phyloP scores from a whole-genome alignment of 2,888 invertebrate genomes.

The Coelopa pilipes region DNA sequence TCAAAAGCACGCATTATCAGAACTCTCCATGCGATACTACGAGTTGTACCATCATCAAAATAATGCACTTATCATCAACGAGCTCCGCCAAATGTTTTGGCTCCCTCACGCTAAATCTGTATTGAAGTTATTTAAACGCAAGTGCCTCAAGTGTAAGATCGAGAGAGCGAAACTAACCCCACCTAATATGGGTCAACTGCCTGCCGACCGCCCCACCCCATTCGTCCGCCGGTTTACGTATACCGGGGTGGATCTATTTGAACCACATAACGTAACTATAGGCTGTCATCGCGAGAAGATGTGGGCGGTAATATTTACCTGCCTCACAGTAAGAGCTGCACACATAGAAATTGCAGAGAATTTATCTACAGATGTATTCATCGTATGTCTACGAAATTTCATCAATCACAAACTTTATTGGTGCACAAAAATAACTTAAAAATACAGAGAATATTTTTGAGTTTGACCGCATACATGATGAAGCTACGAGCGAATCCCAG shows the following conservation, averaged over 20 bases:
- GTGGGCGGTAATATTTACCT: slow-evolving; percentile 39
- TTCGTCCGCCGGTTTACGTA: slow-evolving; percentile 40
- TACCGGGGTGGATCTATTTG: slow-evolving; percentile 36
- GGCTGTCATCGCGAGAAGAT: slow-evolving; percentile 42
- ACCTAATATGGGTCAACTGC: slow-evolving; percentile 41
- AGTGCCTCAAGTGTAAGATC: slow-evolving; percentile 24
- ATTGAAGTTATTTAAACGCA: slow-evolving; percentile 25
- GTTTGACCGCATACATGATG: slow-evolving; percentile 6
- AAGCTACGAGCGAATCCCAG: slow-evolving; percentile 37
- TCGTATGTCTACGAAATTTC: slow-evolving; percentile 37
- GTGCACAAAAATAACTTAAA: slow-evolving; percentile 32
- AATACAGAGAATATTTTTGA: slow-evolving; percentile 18
- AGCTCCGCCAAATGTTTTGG: slow-evolving; percentile 39
- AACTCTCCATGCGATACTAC: slow-evolving; percentile 38
- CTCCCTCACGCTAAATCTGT: slow-evolving; percentile 29
- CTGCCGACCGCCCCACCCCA: slow-evolving; percentile 38
- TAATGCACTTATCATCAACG: slow-evolving; percentile 23
- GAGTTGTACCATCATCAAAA: slow-evolving; percentile 36
- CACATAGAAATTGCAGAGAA: slow-evolving; percentile 36
- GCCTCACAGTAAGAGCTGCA: slow-evolving; percentile 26
- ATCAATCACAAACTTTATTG: slow-evolving; percentile 37
- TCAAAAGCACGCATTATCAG: slow-evolving; percentile 32
- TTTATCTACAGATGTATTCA: slow-evolving; percentile 37
- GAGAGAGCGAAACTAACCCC: slow-evolving; percentile 36
- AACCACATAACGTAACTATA: slow-evolving; percentile 44